These are phyloP conservation scores for Schizaphis graminum DNA, from an alignment of 2,888 invertebrate species.

Conservation along the genomic window DNA sequence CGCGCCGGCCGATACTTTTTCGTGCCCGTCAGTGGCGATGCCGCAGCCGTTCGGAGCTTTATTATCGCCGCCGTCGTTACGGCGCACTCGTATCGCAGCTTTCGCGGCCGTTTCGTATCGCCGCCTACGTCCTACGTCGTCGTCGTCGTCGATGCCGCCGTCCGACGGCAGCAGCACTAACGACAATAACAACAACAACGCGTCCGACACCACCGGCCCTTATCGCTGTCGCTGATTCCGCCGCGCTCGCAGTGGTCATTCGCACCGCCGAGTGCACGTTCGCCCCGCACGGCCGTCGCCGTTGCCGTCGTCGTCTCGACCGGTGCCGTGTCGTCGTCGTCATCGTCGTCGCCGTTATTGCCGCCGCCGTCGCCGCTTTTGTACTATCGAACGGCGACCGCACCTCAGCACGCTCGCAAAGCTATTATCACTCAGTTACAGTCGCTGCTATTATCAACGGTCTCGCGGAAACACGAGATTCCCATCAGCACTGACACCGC, in stretches of 20 bases:
- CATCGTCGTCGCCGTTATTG: neutral
- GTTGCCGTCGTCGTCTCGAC: neutral
- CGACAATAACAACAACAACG: slow-evolving; percentile 48
- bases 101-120: slow-evolving; percentile 21
- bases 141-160: neutral
- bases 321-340: neutral
- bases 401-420: slow-evolving; percentile 19
- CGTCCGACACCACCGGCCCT: slow-evolving; percentile 18
- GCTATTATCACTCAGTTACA: slow-evolving; percentile 29
- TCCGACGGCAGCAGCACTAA: slow-evolving; percentile 36
- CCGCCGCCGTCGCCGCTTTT: slow-evolving; percentile 28
- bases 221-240: slow-evolving; percentile 49
- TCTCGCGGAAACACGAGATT: slow-evolving; percentile 8
- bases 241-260: slow-evolving; percentile 56
- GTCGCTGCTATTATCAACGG: neutral
- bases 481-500: neutral
- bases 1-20: slow-evolving; percentile 31
- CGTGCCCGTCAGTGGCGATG: slow-evolving; percentile 60
- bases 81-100: slow-evolving; percentile 54
- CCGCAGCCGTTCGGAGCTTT: slow-evolving; percentile 61
- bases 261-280: slow-evolving; percentile 61
- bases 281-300: slow-evolving; percentile 57
- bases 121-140: neutral
- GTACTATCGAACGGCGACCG: slow-evolving; percentile 57
- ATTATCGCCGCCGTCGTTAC: slow-evolving; percentile 35